A percentile compares a stretch with the other conserved stretches of the same genome.
Evolutionary conservation across 2,888 invertebrate genomes (phyloP).

Genomic region (Epinotia demarniana): DNA sequence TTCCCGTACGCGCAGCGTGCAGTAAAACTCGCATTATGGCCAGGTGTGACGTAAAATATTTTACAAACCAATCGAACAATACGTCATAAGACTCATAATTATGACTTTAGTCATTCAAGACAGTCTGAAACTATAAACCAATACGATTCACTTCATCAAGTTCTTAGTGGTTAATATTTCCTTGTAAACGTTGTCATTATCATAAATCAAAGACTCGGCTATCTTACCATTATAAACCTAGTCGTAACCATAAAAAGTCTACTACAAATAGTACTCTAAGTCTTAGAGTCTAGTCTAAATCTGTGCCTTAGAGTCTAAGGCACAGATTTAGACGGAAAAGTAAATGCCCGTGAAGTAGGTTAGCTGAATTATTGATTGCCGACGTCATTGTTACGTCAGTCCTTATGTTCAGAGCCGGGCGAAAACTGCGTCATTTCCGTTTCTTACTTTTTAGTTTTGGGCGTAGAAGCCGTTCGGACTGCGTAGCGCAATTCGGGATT

Average conservation of each 20-base stretch:
- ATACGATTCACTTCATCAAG: not conserved
- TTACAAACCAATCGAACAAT: no score
- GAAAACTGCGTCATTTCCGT: not conserved
- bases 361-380: constrained; percentile 22
- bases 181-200: not conserved
- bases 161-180: not conserved
- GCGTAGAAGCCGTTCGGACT: not conserved
- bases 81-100: no score
- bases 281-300: no score
- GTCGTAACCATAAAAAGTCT: not conserved
- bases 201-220: not conserved
- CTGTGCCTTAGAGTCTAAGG: no score
- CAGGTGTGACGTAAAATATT: no score
- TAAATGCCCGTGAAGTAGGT: constrained; percentile 12
- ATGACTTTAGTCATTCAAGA: no score
- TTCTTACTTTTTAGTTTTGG: not conserved
- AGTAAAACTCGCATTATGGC: no score
- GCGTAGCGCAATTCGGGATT: not conserved
- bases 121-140: no score
- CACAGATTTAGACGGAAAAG: not conserved
- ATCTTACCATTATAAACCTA: not conserved
- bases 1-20: no score
- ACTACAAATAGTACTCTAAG: not conserved
- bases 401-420: not conserved
- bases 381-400: constrained; percentile 3